Evolutionary conservation across 2,888 invertebrate genomes (phyloP), one percentile per base, ranked within the genome.

Genomic region (Pyrochroa serraticornis): DNA sequence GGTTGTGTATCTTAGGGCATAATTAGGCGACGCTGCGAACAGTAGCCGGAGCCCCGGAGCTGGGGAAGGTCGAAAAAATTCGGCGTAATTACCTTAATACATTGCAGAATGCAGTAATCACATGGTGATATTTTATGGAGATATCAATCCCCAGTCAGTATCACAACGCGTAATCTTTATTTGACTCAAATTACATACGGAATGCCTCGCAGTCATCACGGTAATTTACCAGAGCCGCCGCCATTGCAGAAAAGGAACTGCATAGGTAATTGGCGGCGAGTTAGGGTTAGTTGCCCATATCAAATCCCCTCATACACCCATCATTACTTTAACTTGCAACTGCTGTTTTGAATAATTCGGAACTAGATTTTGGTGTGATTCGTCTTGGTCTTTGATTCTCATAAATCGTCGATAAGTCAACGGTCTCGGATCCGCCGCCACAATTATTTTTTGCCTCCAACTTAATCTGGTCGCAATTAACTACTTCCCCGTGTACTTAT

Each of bases 51-150:
- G 49, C 70, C 70, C 67, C 59, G 47, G 52, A 65, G 66, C 64
- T 35, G 49, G 64, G 64, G 60, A 61, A 55, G 59, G 62, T 62
- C 65, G 70, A 72, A 74, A 67, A 68, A 69, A 59, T 39, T 46
- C 65, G 68, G 68, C 65, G 64, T 74, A 74, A 74, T 74, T 74
- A 73, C 72, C 66, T 71, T 71, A 72, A 72, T 72, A 70, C 70
- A 68, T 67, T 62, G 64, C 69, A 66, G 71, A 71, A 71, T 68
- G 70, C 69, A 64, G 74, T 71, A 74, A 75, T 75, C 73, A 73
- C 68, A 66, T 70, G 69, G 73, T 72, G 74, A 74, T 75, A 75
- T 75, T 74, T 75, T 74, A 73, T 71, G 70, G 59, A 70, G 70
- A 72, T 71, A 72, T 72, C 71, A 71, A 70, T 72, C 71, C 71